Base-by-base conservation (phyloP, 2,797 vertebrate genomes). In the Mus minutoides region DNA sequence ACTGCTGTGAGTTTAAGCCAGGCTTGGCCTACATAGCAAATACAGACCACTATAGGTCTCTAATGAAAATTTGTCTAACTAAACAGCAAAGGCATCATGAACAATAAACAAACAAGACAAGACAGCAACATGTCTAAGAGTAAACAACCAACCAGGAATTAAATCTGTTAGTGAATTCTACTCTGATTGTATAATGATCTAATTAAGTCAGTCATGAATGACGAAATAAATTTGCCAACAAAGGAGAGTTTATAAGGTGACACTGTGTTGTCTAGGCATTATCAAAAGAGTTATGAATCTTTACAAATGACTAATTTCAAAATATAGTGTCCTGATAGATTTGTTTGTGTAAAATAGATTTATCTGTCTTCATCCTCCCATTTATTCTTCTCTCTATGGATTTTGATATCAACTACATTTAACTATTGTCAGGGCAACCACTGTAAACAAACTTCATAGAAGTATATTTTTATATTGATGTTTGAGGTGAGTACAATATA, bases 121-220 rank as follows among this genome's bases (percentile, higher is more conserved):
- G 19, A n/a, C 12, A 52, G 6, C 3, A 8, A 69, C 31, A 52
- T 24, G 49, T 17, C 19, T n/a, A 85, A 46, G 5, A 22, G 8
- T 14, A n/a, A 85, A 67, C 31, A 49, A 85, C 29, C 9, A 46
- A 21, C 6, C 19, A 69, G 31, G 31, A 85, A 52, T n/a, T 49
- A 67, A 85, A 69, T 49, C 12, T 85, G 24, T 94, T 93, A 95
- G 96, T 95, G 96, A 96, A 91, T 92, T 93, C 93, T 90, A 85
- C 88, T 97, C 94, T 92, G 37, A 97, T 87, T 91, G 86, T 90
- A 95, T 92, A 97, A 88, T 93, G 93, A 90, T 62, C 78, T 95
- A 80, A 97, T 96, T 95, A 96, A 11, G 16, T 49, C 64, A 96
- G 58, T 69, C 64, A 96, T 96, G 31, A 69, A 93, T 49, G 82